Conservation (phyloP, 2,797 vertebrate genomes). For the Lithobates pipiens region DNA sequence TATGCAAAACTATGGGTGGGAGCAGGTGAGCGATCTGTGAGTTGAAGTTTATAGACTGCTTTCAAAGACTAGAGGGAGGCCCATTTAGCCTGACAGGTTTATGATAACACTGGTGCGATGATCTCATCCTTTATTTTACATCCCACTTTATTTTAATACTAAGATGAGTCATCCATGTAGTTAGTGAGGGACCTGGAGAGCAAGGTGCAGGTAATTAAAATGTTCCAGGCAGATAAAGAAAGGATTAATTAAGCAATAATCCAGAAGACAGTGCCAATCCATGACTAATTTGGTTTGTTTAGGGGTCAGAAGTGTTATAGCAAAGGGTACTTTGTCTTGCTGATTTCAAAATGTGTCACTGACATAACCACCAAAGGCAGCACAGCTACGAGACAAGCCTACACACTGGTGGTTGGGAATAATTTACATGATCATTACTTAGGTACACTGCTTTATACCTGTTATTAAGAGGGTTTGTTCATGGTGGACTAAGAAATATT, state of each 20-base stretch:
- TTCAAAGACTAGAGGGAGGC: conserved; percentile 24
- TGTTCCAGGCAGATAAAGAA: conserved; percentile 53
- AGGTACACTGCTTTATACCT: conserved; percentile 16
- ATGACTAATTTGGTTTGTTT: conserved; percentile 54
- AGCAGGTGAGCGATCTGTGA: not conserved
- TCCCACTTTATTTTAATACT: conserved; percentile 21
- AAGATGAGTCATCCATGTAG: conserved; percentile 48
- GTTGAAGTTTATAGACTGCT: not conserved
- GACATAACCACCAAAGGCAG: conserved; percentile 18
- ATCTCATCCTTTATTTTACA: conserved; percentile 43
- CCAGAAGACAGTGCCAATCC: conserved; percentile 35
- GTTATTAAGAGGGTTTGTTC: conserved; percentile 6
- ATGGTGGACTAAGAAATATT: not conserved
- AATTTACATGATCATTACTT: conserved; percentile 7
- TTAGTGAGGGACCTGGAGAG: conserved; percentile 11
- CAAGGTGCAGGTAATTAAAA: conserved; percentile 53
- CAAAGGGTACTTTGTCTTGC: conserved; percentile 34
- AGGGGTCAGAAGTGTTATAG: conserved; percentile 46
- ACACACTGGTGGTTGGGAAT: conserved; percentile 11
- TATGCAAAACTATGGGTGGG: not conserved
- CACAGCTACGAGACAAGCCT: not conserved
- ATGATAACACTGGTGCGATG: conserved; percentile 22
- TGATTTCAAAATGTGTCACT: conserved; percentile 29
- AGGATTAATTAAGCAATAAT: conserved; percentile 59
- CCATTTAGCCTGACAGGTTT: conserved; percentile 37